A percentile compares a stretch with the other conserved stretches of the same genome.
Evolutionary conservation across 2,797 vertebrate genomes (phyloP).

Genomic region (Glyptemys insculpta): DNA sequence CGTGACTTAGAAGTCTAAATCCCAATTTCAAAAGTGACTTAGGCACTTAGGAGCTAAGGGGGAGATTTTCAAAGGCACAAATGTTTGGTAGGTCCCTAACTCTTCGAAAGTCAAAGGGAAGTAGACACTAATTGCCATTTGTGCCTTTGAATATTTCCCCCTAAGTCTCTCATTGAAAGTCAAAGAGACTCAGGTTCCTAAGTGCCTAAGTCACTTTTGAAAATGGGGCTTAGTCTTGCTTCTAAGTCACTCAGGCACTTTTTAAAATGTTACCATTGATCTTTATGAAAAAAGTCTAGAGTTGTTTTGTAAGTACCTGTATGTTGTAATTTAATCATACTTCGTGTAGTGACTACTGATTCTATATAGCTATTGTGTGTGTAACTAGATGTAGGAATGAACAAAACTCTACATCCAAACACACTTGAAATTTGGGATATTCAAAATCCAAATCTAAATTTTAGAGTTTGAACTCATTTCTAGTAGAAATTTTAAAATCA

Average conservation of each 20-base stretch:
- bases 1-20: neutral
- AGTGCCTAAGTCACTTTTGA: neutral
- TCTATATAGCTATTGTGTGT: neutral
- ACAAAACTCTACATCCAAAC: neutral
- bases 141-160: neutral
- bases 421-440: neutral
- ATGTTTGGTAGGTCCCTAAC: neutral
- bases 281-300: neutral
- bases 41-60: neutral
- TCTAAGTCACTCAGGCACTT: neutral
- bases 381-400: neutral
- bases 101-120: slow-evolving; percentile 4
- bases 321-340: neutral
- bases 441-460: neutral
- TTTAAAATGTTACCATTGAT: neutral
- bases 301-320: neutral
- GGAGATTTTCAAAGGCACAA: neutral
- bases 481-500: neutral
- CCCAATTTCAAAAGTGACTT: neutral
- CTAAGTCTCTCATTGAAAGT: neutral
- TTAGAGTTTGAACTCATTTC: neutral
- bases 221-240: neutral
- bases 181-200: neutral
- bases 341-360: neutral
- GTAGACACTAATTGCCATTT: neutral